Percentiles rank a stretch among this genome's conserved stretches.
phyloP scores from a whole-genome alignment of 2,888 invertebrate genomes.

The Caradrina kadenii region DNA sequence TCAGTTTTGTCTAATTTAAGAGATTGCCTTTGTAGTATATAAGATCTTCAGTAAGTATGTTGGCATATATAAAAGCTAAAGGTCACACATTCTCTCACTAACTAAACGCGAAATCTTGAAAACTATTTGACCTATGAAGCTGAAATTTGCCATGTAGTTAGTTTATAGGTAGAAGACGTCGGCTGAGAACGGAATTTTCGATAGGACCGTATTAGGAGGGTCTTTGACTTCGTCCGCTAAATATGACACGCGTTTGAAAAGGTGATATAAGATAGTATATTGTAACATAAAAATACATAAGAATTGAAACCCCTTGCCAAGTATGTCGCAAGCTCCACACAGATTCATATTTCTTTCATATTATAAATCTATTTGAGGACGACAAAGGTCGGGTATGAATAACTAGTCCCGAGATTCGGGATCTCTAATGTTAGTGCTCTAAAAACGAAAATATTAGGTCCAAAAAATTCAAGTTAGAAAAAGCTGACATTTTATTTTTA shows the following conservation, averaged over 20 bases:
- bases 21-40: no score
- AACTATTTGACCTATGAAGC: no score
- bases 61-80: no score
- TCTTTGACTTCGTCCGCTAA: no score
- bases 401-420: slow-evolving; percentile 53
- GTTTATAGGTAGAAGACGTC: no score
- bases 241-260: not conserved
- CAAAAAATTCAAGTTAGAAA: slow-evolving; percentile 7
- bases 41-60: no score
- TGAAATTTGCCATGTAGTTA: no score
- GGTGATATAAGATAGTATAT: slow-evolving; percentile 17
- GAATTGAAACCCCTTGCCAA: slow-evolving; percentile 7
- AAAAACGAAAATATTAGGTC: slow-evolving; percentile 37
- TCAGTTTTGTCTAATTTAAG: no score
- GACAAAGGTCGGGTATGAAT: slow-evolving; percentile 54
- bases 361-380: slow-evolving; percentile 56
- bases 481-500: not conserved
- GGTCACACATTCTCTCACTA: no score
- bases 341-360: slow-evolving; percentile 53
- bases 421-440: slow-evolving; percentile 11
- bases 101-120: no score
- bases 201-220: no score
- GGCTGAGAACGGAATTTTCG: no score
- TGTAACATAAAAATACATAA: slow-evolving; percentile 8
- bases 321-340: slow-evolving; percentile 9